Conservation (phyloP, 1,140 invertebrate genomes). For the Lucilia sericata region DNA sequence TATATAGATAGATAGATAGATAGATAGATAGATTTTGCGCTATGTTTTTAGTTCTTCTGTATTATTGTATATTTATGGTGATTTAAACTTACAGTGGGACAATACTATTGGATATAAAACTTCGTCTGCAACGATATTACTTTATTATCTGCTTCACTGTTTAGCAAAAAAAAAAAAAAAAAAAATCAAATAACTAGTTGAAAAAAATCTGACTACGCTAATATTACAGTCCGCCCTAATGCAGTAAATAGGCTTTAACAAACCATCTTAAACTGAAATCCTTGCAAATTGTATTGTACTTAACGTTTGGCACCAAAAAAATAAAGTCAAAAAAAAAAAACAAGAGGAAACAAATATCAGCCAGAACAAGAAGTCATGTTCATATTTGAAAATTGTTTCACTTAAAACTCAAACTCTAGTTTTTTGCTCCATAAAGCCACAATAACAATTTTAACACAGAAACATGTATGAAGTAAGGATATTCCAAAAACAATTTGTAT, state of each 20-base stretch:
- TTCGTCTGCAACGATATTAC: too few relatives aligned
- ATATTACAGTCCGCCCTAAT: constrained; percentile 33
- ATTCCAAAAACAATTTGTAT: constrained; percentile 31
- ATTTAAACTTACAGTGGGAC: too few relatives aligned
- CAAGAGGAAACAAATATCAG: not conserved
- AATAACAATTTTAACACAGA: constrained; percentile 13
- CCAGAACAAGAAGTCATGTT: constrained; percentile 24
- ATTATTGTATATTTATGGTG: too few relatives aligned
- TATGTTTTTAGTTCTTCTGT: too few relatives aligned
- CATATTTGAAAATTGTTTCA: constrained; percentile 38
- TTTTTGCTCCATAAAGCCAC: not conserved
- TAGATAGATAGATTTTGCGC: too few relatives aligned
- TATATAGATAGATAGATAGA: too few relatives aligned
- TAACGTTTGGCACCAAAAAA: constrained; percentile 11
- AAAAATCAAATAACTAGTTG: too few relatives aligned
- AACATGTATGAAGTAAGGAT: not conserved
- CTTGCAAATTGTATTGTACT: constrained; percentile 30
- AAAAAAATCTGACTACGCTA: not conserved
- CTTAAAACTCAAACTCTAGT: constrained; percentile 21
- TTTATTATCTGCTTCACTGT: too few relatives aligned
- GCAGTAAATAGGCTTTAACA: constrained; percentile 34
- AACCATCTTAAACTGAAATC: not conserved
- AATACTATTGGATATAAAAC: too few relatives aligned
- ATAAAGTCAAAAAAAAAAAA: not conserved
- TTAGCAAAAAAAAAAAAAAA: too few relatives aligned